phyloP scores from a whole-genome alignment of 2,888 invertebrate species.

The Lordiphosa fenestrarum region DNA sequence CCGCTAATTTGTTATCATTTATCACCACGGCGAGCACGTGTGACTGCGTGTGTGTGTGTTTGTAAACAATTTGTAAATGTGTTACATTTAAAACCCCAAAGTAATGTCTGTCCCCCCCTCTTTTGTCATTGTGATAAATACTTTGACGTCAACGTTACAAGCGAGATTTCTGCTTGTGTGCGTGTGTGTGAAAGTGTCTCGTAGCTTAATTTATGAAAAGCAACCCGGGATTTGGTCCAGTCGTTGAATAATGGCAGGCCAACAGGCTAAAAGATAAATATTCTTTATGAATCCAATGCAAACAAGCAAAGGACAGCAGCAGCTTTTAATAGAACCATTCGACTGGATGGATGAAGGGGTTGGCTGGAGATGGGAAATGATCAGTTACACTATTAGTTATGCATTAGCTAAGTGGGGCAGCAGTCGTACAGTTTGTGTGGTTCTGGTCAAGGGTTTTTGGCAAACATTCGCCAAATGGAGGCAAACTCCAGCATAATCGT shows the following conservation, averaged over 20 bases:
- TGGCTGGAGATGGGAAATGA: too few species aligned
- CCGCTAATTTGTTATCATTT: slow-evolving; percentile 73
- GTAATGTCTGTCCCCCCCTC: slow-evolving; percentile 52
- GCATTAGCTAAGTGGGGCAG: too few species aligned
- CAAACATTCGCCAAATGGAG: too few species aligned
- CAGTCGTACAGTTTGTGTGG: too few species aligned
- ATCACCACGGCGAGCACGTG: slow-evolving; percentile 61
- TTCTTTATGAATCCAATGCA: slow-evolving; percentile 45
- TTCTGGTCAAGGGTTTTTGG: too few species aligned
- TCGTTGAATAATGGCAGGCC: slow-evolving; percentile 64
- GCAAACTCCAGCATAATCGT: too few species aligned
- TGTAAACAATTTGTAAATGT: slow-evolving; percentile 72
- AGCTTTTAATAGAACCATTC: slow-evolving; percentile 4
- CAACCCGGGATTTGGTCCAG: slow-evolving; percentile 58
- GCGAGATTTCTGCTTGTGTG: background rate
- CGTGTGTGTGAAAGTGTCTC: slow-evolving; percentile 20
- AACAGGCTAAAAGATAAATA: slow-evolving; percentile 51
- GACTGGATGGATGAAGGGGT: too few species aligned
- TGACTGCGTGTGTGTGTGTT: slow-evolving; percentile 29
- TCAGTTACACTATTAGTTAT: too few species aligned
- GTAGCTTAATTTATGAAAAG: slow-evolving; percentile 56
- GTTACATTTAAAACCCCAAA: slow-evolving; percentile 70
- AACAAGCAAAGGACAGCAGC: background rate
- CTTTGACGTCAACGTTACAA: slow-evolving; percentile 16
- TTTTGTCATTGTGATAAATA: slow-evolving; percentile 31